A percentile compares a stretch with the other conserved stretches of the same genome.
Evolutionary conservation across 2,113 vertebrate genomes (phyloP).

Genomic region (Phylloscopus trochiloides): DNA sequence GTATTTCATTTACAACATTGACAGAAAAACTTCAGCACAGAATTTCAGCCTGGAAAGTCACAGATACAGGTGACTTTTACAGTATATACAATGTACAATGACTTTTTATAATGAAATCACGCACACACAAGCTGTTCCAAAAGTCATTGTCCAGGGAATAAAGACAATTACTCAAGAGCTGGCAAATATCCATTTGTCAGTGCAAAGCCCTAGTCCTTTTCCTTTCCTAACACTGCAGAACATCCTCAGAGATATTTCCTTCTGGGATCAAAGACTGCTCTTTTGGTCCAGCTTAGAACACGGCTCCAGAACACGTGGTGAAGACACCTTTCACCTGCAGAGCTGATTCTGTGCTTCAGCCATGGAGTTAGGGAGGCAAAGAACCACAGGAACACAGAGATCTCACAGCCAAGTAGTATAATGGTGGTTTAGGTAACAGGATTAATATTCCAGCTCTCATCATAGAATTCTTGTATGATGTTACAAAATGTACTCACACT

Average conservation of each 20-base stretch:
- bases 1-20: not conserved
- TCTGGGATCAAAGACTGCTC: not conserved
- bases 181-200: not conserved
- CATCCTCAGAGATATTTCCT: not conserved
- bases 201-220: not conserved
- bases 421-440: not conserved
- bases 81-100: not conserved
- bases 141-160: not conserved
- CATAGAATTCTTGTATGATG: not conserved
- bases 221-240: not conserved
- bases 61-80: not conserved
- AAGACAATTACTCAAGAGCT: not conserved
- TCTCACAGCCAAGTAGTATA: not conserved
- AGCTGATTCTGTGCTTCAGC: not conserved
- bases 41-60: not conserved
- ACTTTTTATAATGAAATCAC: not conserved
- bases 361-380: not conserved
- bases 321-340: not conserved
- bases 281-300: not conserved
- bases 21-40: not conserved
- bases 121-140: not conserved
- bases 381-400: not conserved
- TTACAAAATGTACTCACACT: not conserved
- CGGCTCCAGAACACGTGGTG: accelerated
- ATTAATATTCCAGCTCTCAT: not conserved